Evolutionary conservation across 2,113 vertebrate species (phyloP).

Genomic region (Camarhynchus parvulus): DNA sequence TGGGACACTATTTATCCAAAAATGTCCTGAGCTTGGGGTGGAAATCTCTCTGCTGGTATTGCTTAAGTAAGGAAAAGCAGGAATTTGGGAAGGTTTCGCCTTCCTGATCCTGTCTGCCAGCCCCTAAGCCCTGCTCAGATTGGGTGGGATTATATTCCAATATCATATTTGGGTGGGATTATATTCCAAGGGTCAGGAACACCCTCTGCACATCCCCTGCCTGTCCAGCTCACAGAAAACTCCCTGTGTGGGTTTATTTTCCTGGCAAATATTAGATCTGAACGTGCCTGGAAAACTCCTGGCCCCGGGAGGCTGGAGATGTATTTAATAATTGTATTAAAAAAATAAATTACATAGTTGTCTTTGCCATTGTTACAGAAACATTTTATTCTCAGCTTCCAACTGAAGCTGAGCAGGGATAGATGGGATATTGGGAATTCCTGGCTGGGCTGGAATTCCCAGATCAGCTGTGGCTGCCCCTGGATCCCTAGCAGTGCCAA

Average conservation of each 20-base stretch:
- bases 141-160: fast-evolving
- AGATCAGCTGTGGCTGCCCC: not conserved
- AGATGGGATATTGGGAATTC: not conserved
- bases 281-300: not conserved
- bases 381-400: not conserved
- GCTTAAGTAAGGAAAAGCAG: not conserved
- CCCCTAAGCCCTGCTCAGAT: not conserved
- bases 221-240: not conserved
- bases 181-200: fast-evolving
- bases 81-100: not conserved
- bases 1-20: not conserved
- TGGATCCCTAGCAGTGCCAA: not conserved
- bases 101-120: not conserved
- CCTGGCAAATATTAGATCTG: not conserved
- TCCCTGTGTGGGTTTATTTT: not conserved
- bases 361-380: not conserved
- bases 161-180: not conserved
- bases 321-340: not conserved
- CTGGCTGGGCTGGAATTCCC: not conserved
- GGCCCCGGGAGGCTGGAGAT: not conserved
- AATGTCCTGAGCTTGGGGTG: not conserved
- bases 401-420: not conserved
- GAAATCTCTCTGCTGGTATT: not conserved
- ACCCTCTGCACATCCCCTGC: not conserved
- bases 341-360: not conserved